A percentile compares a stretch with the other conserved stretches of the same genome.
Conservation (phyloP, 2,797 vertebrate species). For the Huso huso region DNA sequence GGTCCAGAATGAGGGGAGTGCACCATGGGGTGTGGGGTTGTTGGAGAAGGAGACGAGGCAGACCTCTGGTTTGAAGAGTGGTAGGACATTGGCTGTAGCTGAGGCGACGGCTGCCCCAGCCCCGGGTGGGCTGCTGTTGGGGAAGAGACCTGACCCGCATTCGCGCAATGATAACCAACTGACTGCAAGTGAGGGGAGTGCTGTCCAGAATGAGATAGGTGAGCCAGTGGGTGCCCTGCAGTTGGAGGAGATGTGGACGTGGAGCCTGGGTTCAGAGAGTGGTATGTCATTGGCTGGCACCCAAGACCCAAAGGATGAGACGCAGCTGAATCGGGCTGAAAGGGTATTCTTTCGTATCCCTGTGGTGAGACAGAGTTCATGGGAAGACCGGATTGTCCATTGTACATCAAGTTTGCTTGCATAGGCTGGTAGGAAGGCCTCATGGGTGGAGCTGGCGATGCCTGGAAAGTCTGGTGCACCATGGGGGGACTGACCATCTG, state of each 20-base stretch:
- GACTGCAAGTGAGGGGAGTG: conserved; percentile 67
- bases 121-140: conserved; percentile 50
- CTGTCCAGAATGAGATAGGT: conserved; percentile 28
- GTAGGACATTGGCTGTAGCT: conserved; percentile 75
- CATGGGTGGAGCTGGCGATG: conserved; percentile 59
- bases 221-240: conserved; percentile 64
- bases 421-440: conserved; percentile 76
- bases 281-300: conserved; percentile 71
- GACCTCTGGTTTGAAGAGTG: conserved; percentile 72
- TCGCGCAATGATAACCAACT: conserved; percentile 74
- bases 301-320: conserved; percentile 72
- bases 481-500: conserved; percentile 62
- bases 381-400: conserved; percentile 78
- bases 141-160: conserved; percentile 60
- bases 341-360: conserved; percentile 76
- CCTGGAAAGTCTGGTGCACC: conserved; percentile 71
- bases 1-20: conserved; percentile 81
- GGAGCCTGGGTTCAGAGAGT: conserved; percentile 60
- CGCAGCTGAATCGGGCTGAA: conserved; percentile 63
- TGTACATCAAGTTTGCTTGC: conserved; percentile 75
- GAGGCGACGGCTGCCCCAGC: conserved; percentile 64
- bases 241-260: conserved; percentile 46
- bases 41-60: conserved; percentile 73
- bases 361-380: conserved; percentile 65
- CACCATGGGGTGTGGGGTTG: conserved; percentile 64